Percentiles rank a stretch among this genome's conserved stretches.
These are phyloP conservation scores for Hydropsyche tenuis DNA, from an alignment of 1,140 invertebrate species.

Conservation along the genomic window DNA sequence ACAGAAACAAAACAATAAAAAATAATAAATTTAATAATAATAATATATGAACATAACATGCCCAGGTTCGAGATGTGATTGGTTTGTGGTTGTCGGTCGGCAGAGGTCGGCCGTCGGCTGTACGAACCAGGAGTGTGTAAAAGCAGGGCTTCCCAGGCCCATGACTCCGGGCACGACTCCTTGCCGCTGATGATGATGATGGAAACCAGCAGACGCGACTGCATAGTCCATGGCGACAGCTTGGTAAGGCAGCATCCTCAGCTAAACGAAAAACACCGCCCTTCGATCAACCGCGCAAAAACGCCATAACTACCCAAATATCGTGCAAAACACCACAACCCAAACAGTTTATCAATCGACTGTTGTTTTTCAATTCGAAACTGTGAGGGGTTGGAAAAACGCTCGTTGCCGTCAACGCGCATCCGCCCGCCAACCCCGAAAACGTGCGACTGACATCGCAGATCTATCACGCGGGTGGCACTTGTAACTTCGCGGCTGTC, in stretches of 20 bases:
- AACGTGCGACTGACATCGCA: slow-evolving; percentile 44
- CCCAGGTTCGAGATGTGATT: slow-evolving; percentile 87
- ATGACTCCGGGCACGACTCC: slow-evolving; percentile 69
- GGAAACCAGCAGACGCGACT: slow-evolving; percentile 71
- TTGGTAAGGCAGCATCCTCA: slow-evolving; percentile 84
- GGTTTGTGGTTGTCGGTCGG: slow-evolving; percentile 77
- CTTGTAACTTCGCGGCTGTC: slow-evolving; percentile 35
- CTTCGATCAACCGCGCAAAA: background rate
- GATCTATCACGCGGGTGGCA: slow-evolving; percentile 41
- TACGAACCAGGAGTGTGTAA: slow-evolving; percentile 92
- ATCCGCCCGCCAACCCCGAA: slow-evolving; percentile 34
- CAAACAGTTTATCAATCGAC: background rate
- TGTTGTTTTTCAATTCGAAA: background rate
- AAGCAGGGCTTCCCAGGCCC: slow-evolving; percentile 70
- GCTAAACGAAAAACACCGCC: background rate
- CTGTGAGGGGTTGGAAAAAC: background rate
- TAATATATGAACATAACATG: slow-evolving; percentile 73
- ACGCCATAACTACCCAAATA: background rate
- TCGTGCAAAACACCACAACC: too few relatives aligned
- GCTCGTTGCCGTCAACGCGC: slow-evolving; percentile 3
- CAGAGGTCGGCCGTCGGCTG: slow-evolving; percentile 82
- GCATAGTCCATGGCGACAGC: slow-evolving; percentile 89
- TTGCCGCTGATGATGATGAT: slow-evolving; percentile 68
- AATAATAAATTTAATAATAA: slow-evolving; percentile 56
- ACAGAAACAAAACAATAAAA: slow-evolving; percentile 23